A percentile compares a stretch with the other conserved stretches of the same genome.
phyloP scores from a whole-genome alignment of 2,797 vertebrate genomes.

The Danio albolineatus region DNA sequence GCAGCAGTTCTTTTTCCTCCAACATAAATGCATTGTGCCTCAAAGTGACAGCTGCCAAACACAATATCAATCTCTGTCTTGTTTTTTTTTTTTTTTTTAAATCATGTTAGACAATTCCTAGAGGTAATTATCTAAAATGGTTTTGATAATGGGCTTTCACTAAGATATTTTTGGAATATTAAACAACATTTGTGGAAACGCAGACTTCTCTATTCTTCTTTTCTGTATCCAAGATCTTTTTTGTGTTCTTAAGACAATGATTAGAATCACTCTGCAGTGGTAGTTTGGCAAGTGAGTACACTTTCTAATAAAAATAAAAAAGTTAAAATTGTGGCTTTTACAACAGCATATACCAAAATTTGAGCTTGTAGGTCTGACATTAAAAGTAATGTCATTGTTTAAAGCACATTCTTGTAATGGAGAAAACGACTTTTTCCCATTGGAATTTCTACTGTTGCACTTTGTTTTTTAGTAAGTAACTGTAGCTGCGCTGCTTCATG shows the following conservation, averaged over 20 bases:
- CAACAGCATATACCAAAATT: not conserved
- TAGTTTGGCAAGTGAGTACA: not conserved
- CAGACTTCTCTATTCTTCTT: too few relatives aligned
- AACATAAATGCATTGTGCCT: too few relatives aligned
- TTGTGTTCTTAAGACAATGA: not conserved
- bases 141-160: too few relatives aligned
- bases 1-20: too few relatives aligned
- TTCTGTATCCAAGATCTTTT: too few relatives aligned
- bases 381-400: not conserved
- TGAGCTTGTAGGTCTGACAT: not conserved
- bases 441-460: constrained; percentile 18
- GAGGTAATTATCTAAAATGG: too few relatives aligned
- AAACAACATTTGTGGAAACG: too few relatives aligned
- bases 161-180: too few relatives aligned
- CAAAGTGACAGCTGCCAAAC: too few relatives aligned
- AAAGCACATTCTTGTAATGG: not conserved
- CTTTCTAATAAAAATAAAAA: not conserved
- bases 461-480: constrained; percentile 17
- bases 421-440: not conserved
- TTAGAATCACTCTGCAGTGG: not conserved
- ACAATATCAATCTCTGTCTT: too few relatives aligned
- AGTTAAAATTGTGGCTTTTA: not conserved
- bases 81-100: too few relatives aligned
- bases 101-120: too few relatives aligned
- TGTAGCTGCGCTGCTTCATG: constrained; percentile 22